Percentiles rank a stretch among this genome's conserved stretches.
Evolutionary conservation across 2,797 vertebrate species (phyloP).

Genomic region (Acestrorhynchus altus): DNA sequence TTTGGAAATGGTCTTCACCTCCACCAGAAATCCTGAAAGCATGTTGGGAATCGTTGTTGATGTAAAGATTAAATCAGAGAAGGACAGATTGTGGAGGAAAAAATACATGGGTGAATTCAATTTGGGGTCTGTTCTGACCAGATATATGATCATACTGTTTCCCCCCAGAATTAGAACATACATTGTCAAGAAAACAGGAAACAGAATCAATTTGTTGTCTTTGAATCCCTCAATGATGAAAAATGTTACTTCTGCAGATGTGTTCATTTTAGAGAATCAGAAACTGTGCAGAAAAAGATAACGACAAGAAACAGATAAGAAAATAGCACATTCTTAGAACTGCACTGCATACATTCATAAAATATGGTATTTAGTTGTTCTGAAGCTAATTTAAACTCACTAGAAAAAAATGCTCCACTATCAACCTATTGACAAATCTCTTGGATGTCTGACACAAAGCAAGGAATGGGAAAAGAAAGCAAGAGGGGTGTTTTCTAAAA

Average conservation of each 20-base stretch:
- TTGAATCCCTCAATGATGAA: conserved; percentile 67
- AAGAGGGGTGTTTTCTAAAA: not conserved
- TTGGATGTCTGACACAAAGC: too few relatives aligned
- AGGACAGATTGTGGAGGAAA: conserved; percentile 71
- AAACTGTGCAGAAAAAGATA: too few relatives aligned
- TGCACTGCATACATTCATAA: too few relatives aligned
- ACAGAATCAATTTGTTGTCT: conserved; percentile 50
- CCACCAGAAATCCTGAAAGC: conserved; percentile 66
- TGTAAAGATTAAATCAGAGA: conserved; percentile 70
- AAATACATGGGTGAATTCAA: conserved; percentile 69
- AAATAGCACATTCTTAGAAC: too few relatives aligned
- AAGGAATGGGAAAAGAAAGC: too few relatives aligned
- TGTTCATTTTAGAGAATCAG: conserved; percentile 37
- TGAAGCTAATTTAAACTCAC: too few relatives aligned
- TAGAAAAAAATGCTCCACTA: too few relatives aligned
- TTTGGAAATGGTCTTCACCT: conserved; percentile 58
- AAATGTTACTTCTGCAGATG: conserved; percentile 40
- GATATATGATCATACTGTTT: conserved; percentile 66
- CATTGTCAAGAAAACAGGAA: conserved; percentile 56
- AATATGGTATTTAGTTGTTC: too few relatives aligned
- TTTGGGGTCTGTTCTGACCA: conserved; percentile 63
- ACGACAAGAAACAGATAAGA: too few relatives aligned
- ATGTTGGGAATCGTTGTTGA: conserved; percentile 74
- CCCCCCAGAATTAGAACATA: conserved; percentile 64
- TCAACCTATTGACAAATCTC: too few relatives aligned